phyloP scores from a whole-genome alignment of 2,888 invertebrate species.

The Eudemis profundana region DNA sequence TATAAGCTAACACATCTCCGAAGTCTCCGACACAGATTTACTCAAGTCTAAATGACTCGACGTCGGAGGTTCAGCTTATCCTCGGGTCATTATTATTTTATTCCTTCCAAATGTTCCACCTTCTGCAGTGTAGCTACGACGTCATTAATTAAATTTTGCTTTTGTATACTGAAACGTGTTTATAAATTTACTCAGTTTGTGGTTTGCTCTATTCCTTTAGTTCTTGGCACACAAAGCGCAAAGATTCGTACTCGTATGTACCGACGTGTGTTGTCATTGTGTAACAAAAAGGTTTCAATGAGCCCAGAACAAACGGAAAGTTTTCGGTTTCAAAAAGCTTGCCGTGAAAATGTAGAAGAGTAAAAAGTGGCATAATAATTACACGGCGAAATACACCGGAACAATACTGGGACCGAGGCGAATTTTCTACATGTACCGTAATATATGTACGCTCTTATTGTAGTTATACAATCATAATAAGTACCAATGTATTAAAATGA shows the following conservation, averaged over 20 bases:
- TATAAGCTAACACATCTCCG: constrained; percentile 41
- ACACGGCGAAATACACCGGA: constrained; percentile 22
- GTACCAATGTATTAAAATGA: too few species aligned
- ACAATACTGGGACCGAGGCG: neutral
- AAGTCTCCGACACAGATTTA: constrained; percentile 18
- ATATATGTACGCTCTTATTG: neutral
- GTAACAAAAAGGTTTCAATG: constrained; percentile 36
- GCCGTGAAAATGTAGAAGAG: constrained; percentile 34
- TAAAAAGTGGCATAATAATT: constrained; percentile 40
- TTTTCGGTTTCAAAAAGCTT: constrained; percentile 39
- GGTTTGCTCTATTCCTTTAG: constrained; percentile 22
- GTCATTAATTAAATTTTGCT: constrained; percentile 34
- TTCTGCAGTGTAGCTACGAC: constrained; percentile 15
- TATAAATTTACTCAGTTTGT: constrained; percentile 27
- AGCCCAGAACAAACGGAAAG: constrained; percentile 39
- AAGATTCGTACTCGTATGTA: constrained; percentile 30
- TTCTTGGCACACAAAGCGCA: constrained; percentile 23
- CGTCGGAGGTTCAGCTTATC: constrained; percentile 27
- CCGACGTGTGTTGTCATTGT: constrained; percentile 17
- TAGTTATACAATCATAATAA: too few species aligned
- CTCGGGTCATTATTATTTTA: constrained; percentile 37
- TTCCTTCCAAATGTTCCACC: constrained; percentile 24
- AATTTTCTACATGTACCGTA: neutral
- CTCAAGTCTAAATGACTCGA: constrained; percentile 36
- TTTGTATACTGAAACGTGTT: constrained; percentile 32